A percentile compares a stretch with the other conserved stretches of the same genome.
Conservation (phyloP, 1,140 invertebrate species). For the Ostrea denselamellosa region DNA sequence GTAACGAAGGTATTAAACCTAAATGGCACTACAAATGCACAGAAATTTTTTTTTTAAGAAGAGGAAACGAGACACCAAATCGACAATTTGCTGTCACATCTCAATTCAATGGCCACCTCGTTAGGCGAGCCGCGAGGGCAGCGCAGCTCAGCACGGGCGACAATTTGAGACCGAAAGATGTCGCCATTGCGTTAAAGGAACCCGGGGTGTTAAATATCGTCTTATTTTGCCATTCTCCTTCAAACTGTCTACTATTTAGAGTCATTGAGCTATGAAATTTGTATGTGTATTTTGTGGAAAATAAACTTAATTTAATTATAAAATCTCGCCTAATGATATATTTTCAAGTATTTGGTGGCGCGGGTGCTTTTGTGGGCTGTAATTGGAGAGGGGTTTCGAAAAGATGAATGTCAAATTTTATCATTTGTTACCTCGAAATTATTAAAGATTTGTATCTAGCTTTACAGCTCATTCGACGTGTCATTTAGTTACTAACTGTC, state of each 20-base stretch:
- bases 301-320: constrained; percentile 39
- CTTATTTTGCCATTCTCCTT: constrained; percentile 24
- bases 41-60: neutral
- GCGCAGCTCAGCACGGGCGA: constrained; percentile 11
- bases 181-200: constrained; percentile 3
- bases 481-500: constrained; percentile 13
- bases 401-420: constrained; percentile 34
- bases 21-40: constrained; percentile 15
- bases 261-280: constrained; percentile 28
- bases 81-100: constrained; percentile 12
- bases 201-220: constrained; percentile 25
- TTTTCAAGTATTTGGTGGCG: constrained; percentile 26
- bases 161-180: neutral
- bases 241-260: constrained; percentile 19
- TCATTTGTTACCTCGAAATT: neutral
- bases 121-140: neutral
- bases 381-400: constrained; percentile 32
- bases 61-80: constrained; percentile 12
- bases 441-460: constrained; percentile 38
- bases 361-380: constrained; percentile 1
- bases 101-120: constrained; percentile 26
- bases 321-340: constrained; percentile 38
- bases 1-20: constrained; percentile 33
- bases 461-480: constrained; percentile 29
- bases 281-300: constrained; percentile 38